phyloP scores from a whole-genome alignment of 2,888 invertebrate species.

The Neoascia interrupta region DNA sequence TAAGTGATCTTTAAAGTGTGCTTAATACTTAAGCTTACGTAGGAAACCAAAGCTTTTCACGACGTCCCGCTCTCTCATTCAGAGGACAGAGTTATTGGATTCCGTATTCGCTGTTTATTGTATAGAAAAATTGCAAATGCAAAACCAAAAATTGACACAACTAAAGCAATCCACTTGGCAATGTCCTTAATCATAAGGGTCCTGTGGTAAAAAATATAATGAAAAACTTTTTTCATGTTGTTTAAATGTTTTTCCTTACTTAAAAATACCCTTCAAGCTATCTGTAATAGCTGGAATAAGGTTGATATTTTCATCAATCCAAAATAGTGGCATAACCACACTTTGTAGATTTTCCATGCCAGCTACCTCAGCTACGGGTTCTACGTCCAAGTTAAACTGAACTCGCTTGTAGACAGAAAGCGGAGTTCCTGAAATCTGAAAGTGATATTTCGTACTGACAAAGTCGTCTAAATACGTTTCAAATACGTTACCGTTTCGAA shows the following conservation, averaged over 20 bases:
- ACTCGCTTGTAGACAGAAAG: slow-evolving; percentile 85
- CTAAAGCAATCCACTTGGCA: slow-evolving; percentile 5
- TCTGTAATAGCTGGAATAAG: slow-evolving; percentile 70
- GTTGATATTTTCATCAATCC: slow-evolving; percentile 86
- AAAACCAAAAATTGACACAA: background rate
- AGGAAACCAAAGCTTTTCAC: too few relatives aligned
- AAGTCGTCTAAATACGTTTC: background rate
- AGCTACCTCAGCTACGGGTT: slow-evolving; percentile 82
- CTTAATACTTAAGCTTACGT: too few relatives aligned
- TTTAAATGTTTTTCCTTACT: slow-evolving; percentile 58
- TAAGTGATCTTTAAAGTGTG: too few relatives aligned
- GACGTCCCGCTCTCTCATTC: too few relatives aligned
- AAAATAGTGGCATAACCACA: slow-evolving; percentile 85
- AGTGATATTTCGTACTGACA: background rate
- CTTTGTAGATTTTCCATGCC: slow-evolving; percentile 84
- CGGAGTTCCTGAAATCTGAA: slow-evolving; percentile 83
- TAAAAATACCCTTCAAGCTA: slow-evolving; percentile 71
- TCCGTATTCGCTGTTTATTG: background rate
- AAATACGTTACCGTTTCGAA: slow-evolving; percentile 85
- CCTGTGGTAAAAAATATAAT: background rate
- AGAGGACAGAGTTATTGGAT: too few relatives aligned
- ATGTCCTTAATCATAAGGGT: slow-evolving; percentile 8
- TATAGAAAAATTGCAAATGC: slow-evolving; percentile 3
- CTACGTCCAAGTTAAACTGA: slow-evolving; percentile 86
- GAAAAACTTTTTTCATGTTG: background rate